phyloP scores from a whole-genome alignment of 2,888 invertebrate genomes.

The Thymelicus sylvestris region DNA sequence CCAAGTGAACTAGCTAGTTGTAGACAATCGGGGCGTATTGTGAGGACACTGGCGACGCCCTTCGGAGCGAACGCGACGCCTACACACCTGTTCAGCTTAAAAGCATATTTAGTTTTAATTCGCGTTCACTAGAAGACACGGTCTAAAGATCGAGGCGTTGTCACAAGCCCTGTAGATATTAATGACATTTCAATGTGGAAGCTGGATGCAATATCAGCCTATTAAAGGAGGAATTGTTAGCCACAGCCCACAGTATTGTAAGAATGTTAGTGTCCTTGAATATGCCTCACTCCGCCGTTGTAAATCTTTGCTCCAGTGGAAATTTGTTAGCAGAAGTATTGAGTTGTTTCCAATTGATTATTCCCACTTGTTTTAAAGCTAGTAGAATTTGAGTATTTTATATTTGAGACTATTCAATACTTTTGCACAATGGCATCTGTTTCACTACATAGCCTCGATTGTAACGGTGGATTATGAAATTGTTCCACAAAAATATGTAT shows the following conservation, averaged over 20 bases:
- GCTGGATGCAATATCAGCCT: neutral
- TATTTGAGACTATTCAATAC: neutral
- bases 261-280: neutral
- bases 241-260: neutral
- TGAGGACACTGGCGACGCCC: neutral
- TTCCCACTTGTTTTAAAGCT: too few species aligned
- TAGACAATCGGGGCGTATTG: conserved; percentile 5
- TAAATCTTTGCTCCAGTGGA: too few species aligned
- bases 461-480: conserved; percentile 1
- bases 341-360: neutral
- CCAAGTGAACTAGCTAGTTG: conserved; percentile 58
- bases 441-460: too few species aligned
- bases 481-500: conserved; percentile 36
- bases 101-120: neutral
- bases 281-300: neutral
- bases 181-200: neutral
- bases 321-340: neutral
- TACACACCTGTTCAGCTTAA: neutral
- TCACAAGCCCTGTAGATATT: neutral
- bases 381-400: too few species aligned
- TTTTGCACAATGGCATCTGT: conserved; percentile 2
- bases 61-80: neutral
- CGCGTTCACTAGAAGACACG: too few species aligned
- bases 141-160: too few species aligned
- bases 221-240: too few species aligned